These are phyloP conservation scores for Sycophila sp. DNA, from an alignment of 1,140 invertebrate genomes.

Conservation along the genomic window DNA sequence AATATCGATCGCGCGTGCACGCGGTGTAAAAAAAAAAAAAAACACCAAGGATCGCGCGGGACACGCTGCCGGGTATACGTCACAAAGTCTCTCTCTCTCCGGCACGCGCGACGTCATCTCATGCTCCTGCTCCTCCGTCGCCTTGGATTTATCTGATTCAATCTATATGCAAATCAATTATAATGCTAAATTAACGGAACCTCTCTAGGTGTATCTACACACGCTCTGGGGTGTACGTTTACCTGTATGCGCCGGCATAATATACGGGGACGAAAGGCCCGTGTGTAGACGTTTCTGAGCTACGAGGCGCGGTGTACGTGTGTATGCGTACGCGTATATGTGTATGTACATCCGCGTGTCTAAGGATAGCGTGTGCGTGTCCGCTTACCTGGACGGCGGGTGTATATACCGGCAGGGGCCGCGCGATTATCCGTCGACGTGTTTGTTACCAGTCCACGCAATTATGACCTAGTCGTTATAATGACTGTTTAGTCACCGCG, in stretches of 20 bases:
- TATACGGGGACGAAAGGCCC: not conserved
- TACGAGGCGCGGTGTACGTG: constrained; percentile 14
- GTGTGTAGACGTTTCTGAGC: not conserved
- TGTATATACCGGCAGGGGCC: too few species aligned
- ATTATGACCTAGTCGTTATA: constrained; percentile 60
- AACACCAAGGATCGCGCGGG: not conserved
- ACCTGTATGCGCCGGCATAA: not conserved
- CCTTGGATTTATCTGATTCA: constrained; percentile 58
- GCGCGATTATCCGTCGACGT: constrained; percentile 52
- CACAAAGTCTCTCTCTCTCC: not conserved
- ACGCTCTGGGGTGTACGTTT: too few species aligned
- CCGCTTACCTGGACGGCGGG: not conserved
- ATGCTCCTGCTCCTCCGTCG: constrained; percentile 27
- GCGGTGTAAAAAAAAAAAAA: not conserved
- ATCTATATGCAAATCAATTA: constrained; percentile 64
- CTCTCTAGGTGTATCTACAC: not conserved
- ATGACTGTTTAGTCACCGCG: constrained; percentile 58
- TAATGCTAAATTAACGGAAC: constrained; percentile 59
- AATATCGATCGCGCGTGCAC: not conserved
- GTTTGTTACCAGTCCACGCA: constrained; percentile 54
- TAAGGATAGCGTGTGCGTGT: constrained; percentile 34
- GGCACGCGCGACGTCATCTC: not conserved
- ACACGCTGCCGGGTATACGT: not conserved
- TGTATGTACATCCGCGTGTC: constrained; percentile 42
- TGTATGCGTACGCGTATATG: not conserved